Percentiles rank a stretch among this genome's conserved stretches.
These are phyloP conservation scores for Linyphia triangularis DNA, from an alignment of 2,888 invertebrate genomes.

Conservation along the genomic window DNA sequence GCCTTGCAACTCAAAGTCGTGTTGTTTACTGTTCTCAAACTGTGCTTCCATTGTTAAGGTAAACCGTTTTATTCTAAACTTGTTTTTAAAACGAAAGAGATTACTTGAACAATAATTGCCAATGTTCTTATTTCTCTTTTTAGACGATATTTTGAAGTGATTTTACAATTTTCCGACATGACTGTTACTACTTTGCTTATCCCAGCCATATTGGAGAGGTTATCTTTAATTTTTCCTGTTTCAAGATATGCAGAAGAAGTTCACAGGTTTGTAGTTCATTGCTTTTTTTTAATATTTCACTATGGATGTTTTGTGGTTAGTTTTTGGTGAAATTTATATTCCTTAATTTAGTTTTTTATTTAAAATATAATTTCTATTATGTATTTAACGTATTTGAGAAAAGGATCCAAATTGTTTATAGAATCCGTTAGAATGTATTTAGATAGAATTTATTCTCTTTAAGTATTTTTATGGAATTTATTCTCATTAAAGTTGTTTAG, in stretches of 20 bases:
- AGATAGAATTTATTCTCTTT: too few species aligned
- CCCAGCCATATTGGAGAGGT: constrained; percentile 66
- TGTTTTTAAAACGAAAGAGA: not conserved
- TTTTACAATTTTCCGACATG: constrained; percentile 69
- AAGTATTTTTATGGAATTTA: too few species aligned
- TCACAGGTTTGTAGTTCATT: constrained; percentile 37
- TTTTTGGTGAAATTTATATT: too few species aligned
- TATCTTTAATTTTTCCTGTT: constrained; percentile 62
- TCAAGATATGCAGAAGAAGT: constrained; percentile 48
- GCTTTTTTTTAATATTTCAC: not conserved
- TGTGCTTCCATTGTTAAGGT: constrained; percentile 58
- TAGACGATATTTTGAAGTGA: constrained; percentile 64
- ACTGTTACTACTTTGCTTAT: constrained; percentile 48
- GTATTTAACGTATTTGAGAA: too few species aligned
- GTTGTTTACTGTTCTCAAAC: constrained; percentile 63
- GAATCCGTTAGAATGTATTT: too few species aligned
- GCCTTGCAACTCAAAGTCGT: constrained; percentile 43
- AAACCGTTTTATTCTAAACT: not conserved
- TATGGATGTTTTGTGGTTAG: not conserved
- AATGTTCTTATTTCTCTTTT: not conserved
- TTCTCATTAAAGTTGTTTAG: too few species aligned
- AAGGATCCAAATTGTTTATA: too few species aligned
- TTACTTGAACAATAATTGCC: not conserved
- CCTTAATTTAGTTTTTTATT: not conserved
- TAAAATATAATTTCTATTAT: not conserved